A percentile compares a stretch with the other conserved stretches of the same genome.
Conservation (phyloP, 2,888 invertebrate genomes). For the Metallyticus violacea region DNA sequence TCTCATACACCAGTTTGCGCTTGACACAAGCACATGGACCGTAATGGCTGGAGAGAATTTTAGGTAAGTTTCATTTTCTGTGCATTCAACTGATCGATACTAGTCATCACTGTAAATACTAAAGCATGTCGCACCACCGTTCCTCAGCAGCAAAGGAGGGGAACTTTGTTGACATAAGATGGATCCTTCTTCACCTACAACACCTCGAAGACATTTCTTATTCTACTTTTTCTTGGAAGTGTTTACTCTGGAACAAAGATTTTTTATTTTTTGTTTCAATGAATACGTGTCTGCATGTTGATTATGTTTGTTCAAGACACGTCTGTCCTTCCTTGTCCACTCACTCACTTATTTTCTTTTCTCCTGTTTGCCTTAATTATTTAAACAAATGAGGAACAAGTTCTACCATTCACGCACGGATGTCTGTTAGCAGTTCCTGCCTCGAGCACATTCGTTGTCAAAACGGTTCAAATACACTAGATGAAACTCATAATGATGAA, state of each 20-base stretch:
- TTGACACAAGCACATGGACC: not conserved
- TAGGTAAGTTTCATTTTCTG: too few species aligned
- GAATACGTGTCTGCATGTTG: not conserved
- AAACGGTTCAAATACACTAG: too few species aligned
- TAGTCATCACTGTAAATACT: not conserved
- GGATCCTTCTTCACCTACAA: not conserved
- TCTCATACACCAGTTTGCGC: not conserved
- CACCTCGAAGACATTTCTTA: not conserved
- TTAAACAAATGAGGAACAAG: conserved; percentile 3
- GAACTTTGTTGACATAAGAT: not conserved
- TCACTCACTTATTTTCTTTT: not conserved
- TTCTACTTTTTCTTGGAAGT: not conserved
- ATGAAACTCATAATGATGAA: too few species aligned
- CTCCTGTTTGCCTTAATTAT: not conserved
- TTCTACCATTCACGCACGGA: not conserved
- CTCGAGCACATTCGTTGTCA: too few species aligned
- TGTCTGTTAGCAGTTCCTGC: not conserved
- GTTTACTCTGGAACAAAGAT: not conserved
- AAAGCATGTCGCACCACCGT: not conserved
- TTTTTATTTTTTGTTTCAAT: not conserved
- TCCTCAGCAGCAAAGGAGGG: not conserved
- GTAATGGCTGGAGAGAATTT: too few species aligned
- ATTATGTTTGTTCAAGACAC: not conserved
- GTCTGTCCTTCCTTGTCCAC: not conserved
- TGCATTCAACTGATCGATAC: too few species aligned